A percentile compares a stretch with the other conserved stretches of the same genome.
phyloP scores from a whole-genome alignment of 1,140 invertebrate species.

The Linepithema humile region DNA sequence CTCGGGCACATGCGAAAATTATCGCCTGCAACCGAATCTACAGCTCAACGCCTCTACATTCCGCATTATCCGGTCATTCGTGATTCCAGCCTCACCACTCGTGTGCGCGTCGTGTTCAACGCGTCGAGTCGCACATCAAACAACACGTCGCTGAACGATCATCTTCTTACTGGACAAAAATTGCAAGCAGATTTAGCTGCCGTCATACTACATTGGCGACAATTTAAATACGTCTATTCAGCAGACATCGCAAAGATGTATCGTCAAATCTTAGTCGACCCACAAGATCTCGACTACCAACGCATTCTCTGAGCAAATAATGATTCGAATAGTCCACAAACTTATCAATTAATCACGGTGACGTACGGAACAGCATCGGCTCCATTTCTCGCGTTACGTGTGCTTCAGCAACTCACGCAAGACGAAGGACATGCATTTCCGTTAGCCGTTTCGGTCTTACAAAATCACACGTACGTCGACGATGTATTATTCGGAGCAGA shows the following conservation, averaged over 20 bases:
- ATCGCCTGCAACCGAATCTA: too few species aligned
- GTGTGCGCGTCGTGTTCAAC: background rate
- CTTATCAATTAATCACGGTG: background rate
- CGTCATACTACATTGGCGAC: conserved; percentile 65
- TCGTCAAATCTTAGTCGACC: conserved; percentile 60
- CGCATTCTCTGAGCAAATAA: background rate
- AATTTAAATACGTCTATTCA: conserved; percentile 67
- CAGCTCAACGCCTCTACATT: background rate
- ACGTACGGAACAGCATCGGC: background rate
- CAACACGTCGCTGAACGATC: background rate
- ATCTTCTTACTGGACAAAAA: background rate
- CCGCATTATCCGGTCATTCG: background rate
- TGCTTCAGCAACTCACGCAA: background rate
- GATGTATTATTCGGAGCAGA: background rate
- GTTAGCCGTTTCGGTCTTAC: background rate
- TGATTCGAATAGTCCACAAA: background rate
- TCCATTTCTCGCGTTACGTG: background rate
- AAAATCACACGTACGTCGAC: background rate
- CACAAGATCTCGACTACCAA: background rate
- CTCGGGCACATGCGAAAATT: background rate
- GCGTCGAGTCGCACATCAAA: background rate
- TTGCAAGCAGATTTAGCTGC: background rate
- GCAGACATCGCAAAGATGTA: conserved; percentile 69
- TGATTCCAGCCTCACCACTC: background rate
- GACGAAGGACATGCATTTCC: background rate